Evolutionary conservation across 2,888 invertebrate species (phyloP), one percentile per base, ranked within the genome.

Genomic region (Scrobipalpa costella): DNA sequence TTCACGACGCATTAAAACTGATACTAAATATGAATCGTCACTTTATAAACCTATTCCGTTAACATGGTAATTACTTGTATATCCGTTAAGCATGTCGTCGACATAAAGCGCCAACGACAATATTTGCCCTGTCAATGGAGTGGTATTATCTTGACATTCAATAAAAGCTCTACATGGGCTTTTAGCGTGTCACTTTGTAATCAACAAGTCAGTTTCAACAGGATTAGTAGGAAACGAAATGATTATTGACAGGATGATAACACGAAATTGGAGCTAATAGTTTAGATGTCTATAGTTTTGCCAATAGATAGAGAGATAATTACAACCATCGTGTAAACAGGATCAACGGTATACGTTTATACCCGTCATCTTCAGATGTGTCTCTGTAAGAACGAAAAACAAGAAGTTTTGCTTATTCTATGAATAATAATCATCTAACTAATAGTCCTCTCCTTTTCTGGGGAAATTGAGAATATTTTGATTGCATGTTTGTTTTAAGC

Each of bases 71-170:
- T 44, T 15, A 44, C 5, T 7, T 0, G n/a, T n/a, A n/a, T n/a
- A n/a, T n/a, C n/a, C 44, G 15, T n/a, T 44, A 44, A 44, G 15
- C 44, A 44, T 44, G n/a, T 44, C 44, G 44, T 44, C 44, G 9
- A 44, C 44, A 15, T 44, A 44, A 40, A 44, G 44, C 44, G 15
- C 44, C 15, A 44, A 9, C n/a, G 44, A 44, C 50, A 52, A 21
- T 21, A 52, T 52, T 52, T 52, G 21, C 21, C 21, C 11, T 27
- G 50, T 50, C 50, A 7, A 21, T 52, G 21, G 13, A 19, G 19
- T 21, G 44, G 40, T 40, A 40, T 52, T 52, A 52, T 52, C 50
- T 52, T 21, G 50, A 52, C 50, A 52, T 52, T 52, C 27, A 52
- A 52, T 52, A 52, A 52, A 50, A 52, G 50, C 50, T 52, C 21